These are phyloP conservation scores for Sapajus apella DNA, from an alignment of 2,113 vertebrate species.

Conservation along the genomic window DNA sequence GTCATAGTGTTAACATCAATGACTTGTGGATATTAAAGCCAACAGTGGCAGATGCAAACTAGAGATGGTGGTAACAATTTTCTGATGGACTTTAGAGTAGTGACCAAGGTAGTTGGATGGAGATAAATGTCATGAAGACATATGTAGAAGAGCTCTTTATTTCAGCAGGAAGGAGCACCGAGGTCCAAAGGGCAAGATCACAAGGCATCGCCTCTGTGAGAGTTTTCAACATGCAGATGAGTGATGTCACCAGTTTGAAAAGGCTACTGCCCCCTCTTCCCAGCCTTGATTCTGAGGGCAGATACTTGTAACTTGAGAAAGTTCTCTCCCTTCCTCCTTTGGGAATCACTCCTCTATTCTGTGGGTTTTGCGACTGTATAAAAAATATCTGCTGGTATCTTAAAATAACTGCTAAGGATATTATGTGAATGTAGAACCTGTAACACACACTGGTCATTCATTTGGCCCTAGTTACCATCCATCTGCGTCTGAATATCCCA, in stretches of 20 bases:
- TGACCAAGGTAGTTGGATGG: background rate
- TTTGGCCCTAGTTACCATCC: slow-evolving; percentile 3
- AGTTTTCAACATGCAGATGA: background rate
- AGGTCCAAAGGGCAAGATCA: background rate
- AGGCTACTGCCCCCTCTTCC: background rate
- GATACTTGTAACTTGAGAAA: background rate
- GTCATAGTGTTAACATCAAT: background rate
- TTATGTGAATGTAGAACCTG: background rate
- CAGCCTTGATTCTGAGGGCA: background rate
- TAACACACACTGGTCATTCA: background rate
- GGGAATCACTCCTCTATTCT: background rate
- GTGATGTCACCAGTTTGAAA: background rate
- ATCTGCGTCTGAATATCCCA: background rate
- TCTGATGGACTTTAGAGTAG: background rate
- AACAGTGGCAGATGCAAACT: background rate
- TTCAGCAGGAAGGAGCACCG: background rate
- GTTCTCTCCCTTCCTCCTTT: background rate
- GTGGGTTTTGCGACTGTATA: background rate
- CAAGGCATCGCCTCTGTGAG: background rate
- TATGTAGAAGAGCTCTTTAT: background rate
- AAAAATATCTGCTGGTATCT: background rate
- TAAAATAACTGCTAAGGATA: background rate
- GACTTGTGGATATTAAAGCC: background rate
- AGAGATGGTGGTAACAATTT: background rate
- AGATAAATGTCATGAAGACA: background rate